phyloP scores from a whole-genome alignment of 2,797 vertebrate species.

The Muscicapa comitata region DNA sequence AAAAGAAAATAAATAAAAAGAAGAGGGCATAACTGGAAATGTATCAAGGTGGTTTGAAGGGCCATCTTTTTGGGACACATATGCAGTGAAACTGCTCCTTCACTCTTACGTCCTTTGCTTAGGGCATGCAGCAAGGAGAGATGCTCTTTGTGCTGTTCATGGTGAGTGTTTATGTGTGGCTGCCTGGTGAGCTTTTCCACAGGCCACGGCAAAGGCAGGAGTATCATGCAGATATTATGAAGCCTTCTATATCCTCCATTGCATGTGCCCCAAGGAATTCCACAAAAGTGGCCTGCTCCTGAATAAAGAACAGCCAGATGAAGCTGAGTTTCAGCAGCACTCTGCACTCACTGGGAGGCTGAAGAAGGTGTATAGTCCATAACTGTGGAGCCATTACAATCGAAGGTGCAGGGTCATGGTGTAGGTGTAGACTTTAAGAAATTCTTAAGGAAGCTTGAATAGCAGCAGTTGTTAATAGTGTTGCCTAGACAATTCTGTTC shows the following conservation, averaged over 20 bases:
- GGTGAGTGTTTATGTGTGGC: neutral
- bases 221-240: neutral
- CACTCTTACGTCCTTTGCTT: neutral
- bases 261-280: neutral
- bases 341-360: neutral
- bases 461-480: neutral
- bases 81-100: neutral
- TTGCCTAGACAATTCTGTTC: neutral
- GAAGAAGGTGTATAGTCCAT: rapidly evolving
- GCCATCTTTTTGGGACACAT: neutral
- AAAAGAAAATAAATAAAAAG: neutral
- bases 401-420: neutral
- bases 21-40: neutral
- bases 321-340: neutral
- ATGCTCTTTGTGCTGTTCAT: neutral
- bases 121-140: neutral
- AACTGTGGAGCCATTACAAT: neutral
- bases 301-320: neutral
- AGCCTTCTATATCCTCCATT: neutral
- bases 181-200: rapidly evolving
- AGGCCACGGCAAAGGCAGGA: neutral
- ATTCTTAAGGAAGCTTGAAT: neutral
- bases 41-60: neutral
- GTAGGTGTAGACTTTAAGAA: neutral
- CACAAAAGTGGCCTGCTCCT: neutral